Conservation (phyloP, 2,888 invertebrate genomes). For the Anoplius nigerrimus region DNA sequence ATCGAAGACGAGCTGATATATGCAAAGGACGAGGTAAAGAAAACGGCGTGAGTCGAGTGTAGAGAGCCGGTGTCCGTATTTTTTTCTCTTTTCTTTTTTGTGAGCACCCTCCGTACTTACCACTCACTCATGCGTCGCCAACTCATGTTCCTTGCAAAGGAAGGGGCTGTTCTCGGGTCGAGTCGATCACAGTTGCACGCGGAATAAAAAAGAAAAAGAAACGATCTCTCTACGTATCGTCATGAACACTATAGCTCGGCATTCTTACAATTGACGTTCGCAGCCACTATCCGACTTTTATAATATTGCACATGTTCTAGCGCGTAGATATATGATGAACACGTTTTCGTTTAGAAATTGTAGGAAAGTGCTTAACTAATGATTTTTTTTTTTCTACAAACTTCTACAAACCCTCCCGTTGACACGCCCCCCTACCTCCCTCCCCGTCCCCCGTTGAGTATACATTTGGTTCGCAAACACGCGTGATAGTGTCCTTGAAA, state of each 20-base stretch:
- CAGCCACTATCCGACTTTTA: background rate
- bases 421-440: too few species aligned
- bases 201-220: too few species aligned
- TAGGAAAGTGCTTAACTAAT: conserved; percentile 2
- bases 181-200: conserved; percentile 50
- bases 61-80: conserved; percentile 60
- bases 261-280: too few species aligned
- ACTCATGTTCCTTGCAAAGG: conserved; percentile 69
- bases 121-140: conserved; percentile 71
- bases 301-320: background rate
- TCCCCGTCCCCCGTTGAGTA: too few species aligned
- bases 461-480: too few species aligned
- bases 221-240: background rate
- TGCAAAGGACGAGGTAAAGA: conserved; percentile 36
- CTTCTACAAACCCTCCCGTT: background rate
- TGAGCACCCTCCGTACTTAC: conserved; percentile 72
- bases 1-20: too few species aligned
- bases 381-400: background rate
- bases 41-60: conserved; percentile 65
- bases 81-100: too few species aligned
- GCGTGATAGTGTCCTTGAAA: too few species aligned
- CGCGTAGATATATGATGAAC: background rate
- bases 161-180: conserved; percentile 59
- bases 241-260: too few species aligned
- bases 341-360: background rate